These are phyloP conservation scores for Melanotaenia maccullochi DNA, from an alignment of 2,797 vertebrate genomes.

Conservation along the genomic window DNA sequence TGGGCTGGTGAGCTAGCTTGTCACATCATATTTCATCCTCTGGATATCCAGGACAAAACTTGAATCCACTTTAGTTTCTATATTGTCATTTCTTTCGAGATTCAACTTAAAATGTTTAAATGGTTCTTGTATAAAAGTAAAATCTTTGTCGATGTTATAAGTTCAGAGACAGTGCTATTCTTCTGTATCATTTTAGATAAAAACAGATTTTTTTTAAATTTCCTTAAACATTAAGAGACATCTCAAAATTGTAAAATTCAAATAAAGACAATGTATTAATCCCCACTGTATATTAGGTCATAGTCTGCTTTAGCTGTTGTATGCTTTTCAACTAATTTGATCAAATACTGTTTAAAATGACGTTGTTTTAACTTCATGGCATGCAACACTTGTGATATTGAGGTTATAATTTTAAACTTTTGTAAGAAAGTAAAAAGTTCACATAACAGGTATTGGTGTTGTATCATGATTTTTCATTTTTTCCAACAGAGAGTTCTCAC, in stretches of 20 bases:
- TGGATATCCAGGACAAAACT: not conserved
- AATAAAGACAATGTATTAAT: not conserved
- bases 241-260: not conserved
- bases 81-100: not conserved
- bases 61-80: not conserved
- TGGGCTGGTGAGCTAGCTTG: not conserved
- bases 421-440: not conserved
- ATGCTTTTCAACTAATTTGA: not conserved
- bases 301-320: not conserved
- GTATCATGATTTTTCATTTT: slow-evolving; percentile 9
- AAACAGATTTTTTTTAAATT: not conserved
- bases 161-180: not conserved
- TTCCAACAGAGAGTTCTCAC: slow-evolving; percentile 28
- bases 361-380: not conserved
- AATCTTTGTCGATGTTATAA: not conserved
- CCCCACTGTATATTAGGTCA: not conserved
- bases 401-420: not conserved
- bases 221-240: not conserved
- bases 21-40: not conserved
- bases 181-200: too few species aligned
- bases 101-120: not conserved
- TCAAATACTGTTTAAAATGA: not conserved
- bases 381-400: not conserved
- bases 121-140: not conserved
- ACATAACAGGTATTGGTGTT: not conserved